phyloP scores from a whole-genome alignment of 2,113 vertebrate species.

The Paraplagusia blochii region DNA sequence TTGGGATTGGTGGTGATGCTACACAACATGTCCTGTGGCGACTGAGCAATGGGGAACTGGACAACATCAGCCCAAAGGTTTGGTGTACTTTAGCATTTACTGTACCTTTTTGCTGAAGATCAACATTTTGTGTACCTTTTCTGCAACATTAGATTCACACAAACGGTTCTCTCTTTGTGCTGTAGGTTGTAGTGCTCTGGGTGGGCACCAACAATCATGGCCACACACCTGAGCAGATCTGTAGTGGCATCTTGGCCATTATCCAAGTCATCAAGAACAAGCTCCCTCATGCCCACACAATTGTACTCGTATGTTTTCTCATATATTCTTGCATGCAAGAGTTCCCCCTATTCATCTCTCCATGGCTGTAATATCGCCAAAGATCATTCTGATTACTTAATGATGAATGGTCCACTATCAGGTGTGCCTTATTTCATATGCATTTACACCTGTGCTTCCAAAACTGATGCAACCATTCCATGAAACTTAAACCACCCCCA shows the following conservation, averaged over 20 bases:
- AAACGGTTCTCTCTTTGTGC: slow-evolving; percentile 22
- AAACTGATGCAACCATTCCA: no score
- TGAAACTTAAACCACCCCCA: no score
- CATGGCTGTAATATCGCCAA: not conserved
- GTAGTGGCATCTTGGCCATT: slow-evolving; percentile 83
- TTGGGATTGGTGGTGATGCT: slow-evolving; percentile 84
- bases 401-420: no score
- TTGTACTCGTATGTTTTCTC: slow-evolving; percentile 80
- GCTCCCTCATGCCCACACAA: slow-evolving; percentile 79
- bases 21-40: slow-evolving; percentile 92
- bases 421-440: no score
- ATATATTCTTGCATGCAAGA: slow-evolving; percentile 5
- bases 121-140: no score
- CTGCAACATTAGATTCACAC: no score
- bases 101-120: slow-evolving; percentile 12
- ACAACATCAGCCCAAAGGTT: slow-evolving; percentile 90
- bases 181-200: slow-evolving; percentile 88
- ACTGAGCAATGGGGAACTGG: slow-evolving; percentile 84
- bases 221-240: slow-evolving; percentile 83
- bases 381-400: not conserved
- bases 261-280: slow-evolving; percentile 81
- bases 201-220: slow-evolving; percentile 89
- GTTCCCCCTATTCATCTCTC: not conserved
- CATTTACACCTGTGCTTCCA: no score
- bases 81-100: no score